These are phyloP conservation scores for Pycnomerus fuliginosus DNA, from an alignment of 2,888 invertebrate genomes.

Conservation along the genomic window DNA sequence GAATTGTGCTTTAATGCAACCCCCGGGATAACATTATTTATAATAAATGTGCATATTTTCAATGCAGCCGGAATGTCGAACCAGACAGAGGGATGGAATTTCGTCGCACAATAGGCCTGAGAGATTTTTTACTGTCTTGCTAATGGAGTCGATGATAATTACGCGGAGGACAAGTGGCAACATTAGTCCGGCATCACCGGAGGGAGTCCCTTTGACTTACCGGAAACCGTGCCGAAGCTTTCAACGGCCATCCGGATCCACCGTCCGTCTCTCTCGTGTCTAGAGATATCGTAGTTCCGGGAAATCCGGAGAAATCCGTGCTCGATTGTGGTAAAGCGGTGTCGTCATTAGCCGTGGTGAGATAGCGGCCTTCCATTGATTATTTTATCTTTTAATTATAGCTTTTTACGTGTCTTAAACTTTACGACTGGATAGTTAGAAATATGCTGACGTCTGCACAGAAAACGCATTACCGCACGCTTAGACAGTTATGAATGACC, in stretches of 20 bases:
- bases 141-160: constrained; percentile 7
- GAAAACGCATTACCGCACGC: constrained; percentile 11
- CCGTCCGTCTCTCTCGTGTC: constrained; percentile 16
- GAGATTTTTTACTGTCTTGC: too few species aligned
- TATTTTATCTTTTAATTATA: constrained; percentile 20
- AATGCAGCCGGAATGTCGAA: too few species aligned
- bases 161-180: constrained; percentile 13
- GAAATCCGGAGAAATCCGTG: constrained; percentile 23
- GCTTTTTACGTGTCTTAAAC: constrained; percentile 2
- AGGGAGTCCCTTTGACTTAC: constrained; percentile 21
- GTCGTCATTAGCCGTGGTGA: constrained; percentile 21
- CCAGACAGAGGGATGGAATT: too few species aligned
- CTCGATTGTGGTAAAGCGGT: constrained; percentile 22
- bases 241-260: constrained; percentile 28
- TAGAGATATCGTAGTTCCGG: constrained; percentile 21
- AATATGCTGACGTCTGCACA: constrained; percentile 15
- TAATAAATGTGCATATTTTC: too few species aligned
- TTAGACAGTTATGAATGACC: constrained; percentile 20
- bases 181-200: constrained; percentile 18
- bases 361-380: constrained; percentile 18
- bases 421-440: constrained; percentile 3
- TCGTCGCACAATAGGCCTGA: too few species aligned
- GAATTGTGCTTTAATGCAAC: too few species aligned
- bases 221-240: constrained; percentile 26
- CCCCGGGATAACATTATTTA: too few species aligned